Evolutionary conservation across 1,140 invertebrate genomes (phyloP), one percentile per base, ranked within the genome.

Genomic region (Sinella curviseta): DNA sequence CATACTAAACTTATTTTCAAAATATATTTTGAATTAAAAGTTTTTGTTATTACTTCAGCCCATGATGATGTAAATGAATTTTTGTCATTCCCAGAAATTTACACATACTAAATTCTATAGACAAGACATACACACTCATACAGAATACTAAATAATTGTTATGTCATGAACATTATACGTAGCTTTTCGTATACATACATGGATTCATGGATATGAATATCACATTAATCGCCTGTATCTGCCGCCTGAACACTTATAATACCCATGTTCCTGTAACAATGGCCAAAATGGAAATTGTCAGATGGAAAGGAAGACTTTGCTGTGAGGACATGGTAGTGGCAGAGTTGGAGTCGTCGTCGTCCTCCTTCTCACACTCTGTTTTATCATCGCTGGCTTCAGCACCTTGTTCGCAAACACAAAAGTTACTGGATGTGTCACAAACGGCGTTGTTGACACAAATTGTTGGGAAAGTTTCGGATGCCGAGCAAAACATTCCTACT

Each of bases 401-500:
- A 35, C 74, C 74, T 1, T 67, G 4, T 17, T 35, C n/a, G 36
- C 78, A 79, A 16, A 57, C 54, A 48, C 78, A 79, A 34, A 79
- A 79, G 17, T 74, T 75, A 14, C 73, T 60, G 14, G 74, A 36
- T 17, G 24, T 26, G n/a, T 79, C 74, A 17, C 78, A 79, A 60
- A 16, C 54, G 3, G 78, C 78, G n/a, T 79, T 48, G 1, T 65
- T 55, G 16, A 79, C 35, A 36, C 78, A 79, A 34, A 79, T 26
- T 31, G 74, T 54, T 30, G 78, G 78, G 48, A 76, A 76, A 54
- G 54, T 79, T n/a, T 75, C 78, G 3, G 70, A 57, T 28, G 17
- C 73, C 30, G 48, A 70, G 14, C 78, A 79, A 67, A 75, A 75
- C 24, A 34, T 36, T 36, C 78, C 78, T 0, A 79, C 34, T 79